Percentiles rank a stretch among this genome's conserved stretches.
Evolutionary conservation across 2,797 vertebrate species (phyloP).

Genomic region (Diplodus puntazzo): DNA sequence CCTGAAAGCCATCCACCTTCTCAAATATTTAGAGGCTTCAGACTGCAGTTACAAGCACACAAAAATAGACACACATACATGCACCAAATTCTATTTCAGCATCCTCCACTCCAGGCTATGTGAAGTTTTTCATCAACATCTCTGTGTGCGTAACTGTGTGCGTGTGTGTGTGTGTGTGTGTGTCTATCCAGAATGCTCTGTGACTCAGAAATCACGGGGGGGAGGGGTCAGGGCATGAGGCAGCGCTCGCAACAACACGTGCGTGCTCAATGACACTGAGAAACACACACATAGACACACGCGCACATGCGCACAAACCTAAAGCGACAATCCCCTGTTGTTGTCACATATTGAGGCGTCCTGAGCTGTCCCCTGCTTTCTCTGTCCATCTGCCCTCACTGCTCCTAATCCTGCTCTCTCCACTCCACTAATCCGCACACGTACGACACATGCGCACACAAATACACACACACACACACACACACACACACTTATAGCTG

Average conservation of each 20-base stretch:
- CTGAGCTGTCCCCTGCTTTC: constrained; percentile 72
- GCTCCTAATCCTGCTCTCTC: constrained; percentile 71
- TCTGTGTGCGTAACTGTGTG: background rate
- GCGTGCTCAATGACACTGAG: constrained; percentile 58
- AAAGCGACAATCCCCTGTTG: constrained; percentile 67
- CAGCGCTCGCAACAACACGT: constrained; percentile 70
- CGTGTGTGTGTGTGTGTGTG: background rate
- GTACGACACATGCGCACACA: constrained; percentile 21
- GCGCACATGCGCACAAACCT: constrained; percentile 56
- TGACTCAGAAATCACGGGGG: constrained; percentile 62
- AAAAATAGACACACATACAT: background rate
- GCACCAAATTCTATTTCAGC: constrained; percentile 51
- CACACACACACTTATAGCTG: constrained; percentile 9
- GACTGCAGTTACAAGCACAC: constrained; percentile 9
- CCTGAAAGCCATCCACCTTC: constrained; percentile 24
- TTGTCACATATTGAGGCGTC: constrained; percentile 67
- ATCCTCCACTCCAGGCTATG: constrained; percentile 42
- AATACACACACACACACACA: background rate
- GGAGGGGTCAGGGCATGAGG: constrained; percentile 75
- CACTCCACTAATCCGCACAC: constrained; percentile 47
- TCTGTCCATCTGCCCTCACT: constrained; percentile 66
- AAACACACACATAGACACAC: constrained; percentile 21
- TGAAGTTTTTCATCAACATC: constrained; percentile 26
- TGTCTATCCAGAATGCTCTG: constrained; percentile 24
- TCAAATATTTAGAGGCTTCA: constrained; percentile 41